phyloP scores from a whole-genome alignment of 2,888 invertebrate genomes.

The Drosophila yooni region DNA sequence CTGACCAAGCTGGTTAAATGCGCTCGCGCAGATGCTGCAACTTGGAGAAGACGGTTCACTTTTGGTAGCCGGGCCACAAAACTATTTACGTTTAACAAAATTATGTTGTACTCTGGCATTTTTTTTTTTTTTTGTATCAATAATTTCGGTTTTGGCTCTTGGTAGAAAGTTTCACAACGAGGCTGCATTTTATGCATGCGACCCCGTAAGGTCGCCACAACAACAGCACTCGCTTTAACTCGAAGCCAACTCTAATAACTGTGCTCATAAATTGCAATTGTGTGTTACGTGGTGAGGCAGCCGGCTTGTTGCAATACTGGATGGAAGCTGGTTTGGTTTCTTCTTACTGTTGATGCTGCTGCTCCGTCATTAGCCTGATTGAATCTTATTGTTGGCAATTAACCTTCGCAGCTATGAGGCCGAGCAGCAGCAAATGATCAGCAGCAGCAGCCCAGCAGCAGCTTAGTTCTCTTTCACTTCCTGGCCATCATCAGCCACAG shows the following conservation, averaged over 20 bases:
- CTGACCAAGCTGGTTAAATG: slow-evolving; percentile 15
- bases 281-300: slow-evolving; percentile 39
- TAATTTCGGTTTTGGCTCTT: slow-evolving; percentile 43
- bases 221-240: slow-evolving; percentile 10
- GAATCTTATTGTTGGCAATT: slow-evolving; percentile 80
- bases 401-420: slow-evolving; percentile 70
- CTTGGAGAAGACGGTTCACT: slow-evolving; percentile 17
- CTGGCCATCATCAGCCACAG: slow-evolving; percentile 13
- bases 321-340: slow-evolving; percentile 46
- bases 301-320: slow-evolving; percentile 17
- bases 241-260: slow-evolving; percentile 32
- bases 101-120: slow-evolving; percentile 48
- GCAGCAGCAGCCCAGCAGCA: slow-evolving; percentile 14
- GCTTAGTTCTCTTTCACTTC: slow-evolving; percentile 34
- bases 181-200: slow-evolving; percentile 71
- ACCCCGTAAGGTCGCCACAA: slow-evolving; percentile 65
- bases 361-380: slow-evolving; percentile 79
- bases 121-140: slow-evolving; percentile 42
- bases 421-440: slow-evolving; percentile 39
- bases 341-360: slow-evolving; percentile 29
- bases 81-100: slow-evolving; percentile 51
- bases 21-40: slow-evolving; percentile 6
- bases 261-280: slow-evolving; percentile 74
- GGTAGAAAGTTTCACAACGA: slow-evolving; percentile 55
- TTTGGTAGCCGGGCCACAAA: slow-evolving; percentile 48